Base-by-base conservation (phyloP, 2,888 invertebrate genomes). In the Galerucella calmariensis region DNA sequence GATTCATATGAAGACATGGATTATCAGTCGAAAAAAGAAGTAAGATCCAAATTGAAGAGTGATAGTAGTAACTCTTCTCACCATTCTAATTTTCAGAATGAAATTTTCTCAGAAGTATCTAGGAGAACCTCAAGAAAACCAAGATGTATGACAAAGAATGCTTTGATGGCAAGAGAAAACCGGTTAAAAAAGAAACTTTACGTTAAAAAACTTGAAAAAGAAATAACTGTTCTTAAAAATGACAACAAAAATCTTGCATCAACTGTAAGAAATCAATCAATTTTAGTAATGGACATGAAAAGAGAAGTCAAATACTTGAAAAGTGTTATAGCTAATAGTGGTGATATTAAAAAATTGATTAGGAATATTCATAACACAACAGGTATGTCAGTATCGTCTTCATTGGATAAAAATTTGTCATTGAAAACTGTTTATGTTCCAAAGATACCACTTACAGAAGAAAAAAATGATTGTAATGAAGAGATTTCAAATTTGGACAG, bases 131-230 rank as follows among this genome's bases (percentile, higher is more conserved):
- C 77, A 24, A 75, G 87, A 59, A 85, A 86, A 48, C 87, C 88
- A 5, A 86, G 84, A 79, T 89, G 89, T 77, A 86, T 88, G 16
- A 88, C 89, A 11, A 87, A 89, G 78, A 92, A 92, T 83, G 92
- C 92, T 0, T 81, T 91, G 48, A 88, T 91, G 85, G 92, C 92
- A 1, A 86, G 92, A 3, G 90, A 91, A 81, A 92, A 92, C 82
- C 88, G 92, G 1, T 88, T 89, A 2, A 89, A 88, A 62, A 92
- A 92, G 81, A 92, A 92, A 82, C 88, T 89, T 48, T 90, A 92
- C 80, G 79, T 92, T 24, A 88, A 90, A 73, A 88, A 87, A 16
- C 86, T 92, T 16, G 92, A 92, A 82, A 87, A 85, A 44, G 88
- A 90, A 77, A 82, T 91, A 61, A 8, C 46, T 16, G 1, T 16